These are phyloP conservation scores for Phalacrocorax aristotelis DNA, from an alignment of 2,113 vertebrate species.

Conservation along the genomic window DNA sequence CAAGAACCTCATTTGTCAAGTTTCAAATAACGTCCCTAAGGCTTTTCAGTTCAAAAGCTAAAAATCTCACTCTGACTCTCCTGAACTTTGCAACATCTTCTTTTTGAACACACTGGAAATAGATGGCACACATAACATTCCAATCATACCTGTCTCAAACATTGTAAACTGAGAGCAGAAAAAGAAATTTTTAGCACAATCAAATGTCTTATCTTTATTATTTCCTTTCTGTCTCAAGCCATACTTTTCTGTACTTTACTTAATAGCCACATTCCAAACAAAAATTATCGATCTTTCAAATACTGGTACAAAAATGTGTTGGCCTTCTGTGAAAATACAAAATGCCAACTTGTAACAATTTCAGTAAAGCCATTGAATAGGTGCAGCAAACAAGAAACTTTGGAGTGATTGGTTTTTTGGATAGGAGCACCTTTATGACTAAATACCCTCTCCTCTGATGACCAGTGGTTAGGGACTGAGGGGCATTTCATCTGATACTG, in stretches of 20 bases:
- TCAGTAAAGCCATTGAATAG: not conserved
- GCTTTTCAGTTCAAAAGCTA: not conserved
- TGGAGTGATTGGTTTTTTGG: not conserved
- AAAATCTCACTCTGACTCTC: not conserved
- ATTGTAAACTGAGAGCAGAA: not conserved
- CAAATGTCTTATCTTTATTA: not conserved
- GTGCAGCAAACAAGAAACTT: not conserved
- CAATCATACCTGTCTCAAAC: not conserved
- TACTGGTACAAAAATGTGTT: not conserved
- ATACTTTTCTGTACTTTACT: not conserved
- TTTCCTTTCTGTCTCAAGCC: not conserved
- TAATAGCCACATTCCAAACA: not conserved
- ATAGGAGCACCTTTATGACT: not conserved
- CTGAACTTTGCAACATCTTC: not conserved
- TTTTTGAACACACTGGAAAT: not conserved
- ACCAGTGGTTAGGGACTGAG: not conserved
- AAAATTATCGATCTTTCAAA: not conserved
- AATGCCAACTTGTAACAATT: not conserved
- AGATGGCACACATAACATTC: not conserved
- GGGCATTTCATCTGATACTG: not conserved
- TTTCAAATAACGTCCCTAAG: not conserved
- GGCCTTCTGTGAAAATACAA: not conserved
- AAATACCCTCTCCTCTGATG: not conserved
- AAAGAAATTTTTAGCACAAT: not conserved
- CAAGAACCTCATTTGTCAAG: not conserved